These are phyloP conservation scores for Bradypodion ventrale DNA, from an alignment of 2,797 vertebrate genomes.

Conservation along the genomic window DNA sequence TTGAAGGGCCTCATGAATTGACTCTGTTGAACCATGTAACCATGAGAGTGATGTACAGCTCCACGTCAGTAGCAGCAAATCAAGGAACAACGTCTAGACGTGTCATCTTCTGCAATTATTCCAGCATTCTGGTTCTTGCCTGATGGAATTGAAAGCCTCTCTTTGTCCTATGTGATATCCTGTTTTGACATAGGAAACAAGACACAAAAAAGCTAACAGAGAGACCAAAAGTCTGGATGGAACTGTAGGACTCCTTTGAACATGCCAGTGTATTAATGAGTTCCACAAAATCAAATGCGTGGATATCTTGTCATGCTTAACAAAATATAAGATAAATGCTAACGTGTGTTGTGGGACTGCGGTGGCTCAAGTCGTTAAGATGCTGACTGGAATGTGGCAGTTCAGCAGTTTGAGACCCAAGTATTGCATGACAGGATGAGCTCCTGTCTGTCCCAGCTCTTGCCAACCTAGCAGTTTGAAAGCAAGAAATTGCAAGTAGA, in stretches of 20 bases:
- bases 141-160: neutral
- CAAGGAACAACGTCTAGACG: slow-evolving; percentile 5
- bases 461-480: too few species aligned
- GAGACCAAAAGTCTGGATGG: neutral
- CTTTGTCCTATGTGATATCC: neutral
- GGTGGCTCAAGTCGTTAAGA: too few species aligned
- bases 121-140: slow-evolving; percentile 20
- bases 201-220: neutral
- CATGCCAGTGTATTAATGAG: neutral
- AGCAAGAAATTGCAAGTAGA: too few species aligned
- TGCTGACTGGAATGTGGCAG: too few species aligned
- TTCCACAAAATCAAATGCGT: neutral
- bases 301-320: neutral
- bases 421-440: too few species aligned
- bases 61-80: neutral
- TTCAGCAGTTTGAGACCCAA: too few species aligned
- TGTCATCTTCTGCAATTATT: neutral
- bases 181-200: neutral
- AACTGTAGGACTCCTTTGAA: neutral
- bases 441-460: too few species aligned
- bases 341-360: too few species aligned
- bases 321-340: neutral
- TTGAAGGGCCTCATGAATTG: neutral
- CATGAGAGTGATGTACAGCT: neutral
- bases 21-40: slow-evolving; percentile 12